Percentiles rank a stretch among this genome's conserved stretches.
Conservation (phyloP, 2,797 vertebrate genomes). For the Peromyscus aztecus region DNA sequence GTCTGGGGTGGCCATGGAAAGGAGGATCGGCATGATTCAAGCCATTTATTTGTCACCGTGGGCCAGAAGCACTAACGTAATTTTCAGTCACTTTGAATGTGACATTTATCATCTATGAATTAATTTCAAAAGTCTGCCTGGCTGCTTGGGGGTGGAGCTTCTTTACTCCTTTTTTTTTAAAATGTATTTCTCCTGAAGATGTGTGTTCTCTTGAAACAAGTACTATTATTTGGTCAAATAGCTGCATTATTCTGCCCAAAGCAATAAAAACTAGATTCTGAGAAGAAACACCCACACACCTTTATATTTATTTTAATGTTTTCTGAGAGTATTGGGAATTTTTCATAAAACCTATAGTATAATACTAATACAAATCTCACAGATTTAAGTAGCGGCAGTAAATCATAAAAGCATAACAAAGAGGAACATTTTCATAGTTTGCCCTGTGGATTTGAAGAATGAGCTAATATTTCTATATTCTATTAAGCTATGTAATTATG, state of each 20-base stretch:
- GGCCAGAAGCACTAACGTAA: not conserved
- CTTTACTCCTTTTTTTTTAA: slow-evolving; percentile 4
- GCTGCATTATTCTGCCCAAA: slow-evolving; percentile 61
- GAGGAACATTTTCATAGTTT: slow-evolving; percentile 55
- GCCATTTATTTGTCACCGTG: slow-evolving; percentile 29
- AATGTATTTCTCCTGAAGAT: slow-evolving; percentile 12
- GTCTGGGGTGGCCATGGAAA: not conserved
- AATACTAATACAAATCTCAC: slow-evolving; percentile 60
- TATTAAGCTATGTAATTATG: slow-evolving; percentile 2
- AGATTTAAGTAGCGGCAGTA: slow-evolving; percentile 35
- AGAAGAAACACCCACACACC: not conserved
- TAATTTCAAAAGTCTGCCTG: slow-evolving; percentile 36
- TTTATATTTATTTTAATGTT: slow-evolving; percentile 69
- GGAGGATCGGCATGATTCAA: not conserved
- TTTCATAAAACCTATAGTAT: slow-evolving; percentile 27
- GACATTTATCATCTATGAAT: slow-evolving; percentile 56
- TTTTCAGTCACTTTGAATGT: slow-evolving; percentile 21
- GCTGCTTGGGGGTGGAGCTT: not conserved
- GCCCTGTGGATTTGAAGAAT: slow-evolving; percentile 49
- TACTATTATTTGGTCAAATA: slow-evolving; percentile 65
- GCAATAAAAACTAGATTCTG: slow-evolving; percentile 53
- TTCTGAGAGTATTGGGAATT: slow-evolving; percentile 48
- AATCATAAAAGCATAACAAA: slow-evolving; percentile 53
- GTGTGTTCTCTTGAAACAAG: slow-evolving; percentile 25
- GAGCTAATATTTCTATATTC: slow-evolving; percentile 61